phyloP scores from a whole-genome alignment of 35 echinoderm and acorn worm species.

The Acanthaster planci region DNA sequence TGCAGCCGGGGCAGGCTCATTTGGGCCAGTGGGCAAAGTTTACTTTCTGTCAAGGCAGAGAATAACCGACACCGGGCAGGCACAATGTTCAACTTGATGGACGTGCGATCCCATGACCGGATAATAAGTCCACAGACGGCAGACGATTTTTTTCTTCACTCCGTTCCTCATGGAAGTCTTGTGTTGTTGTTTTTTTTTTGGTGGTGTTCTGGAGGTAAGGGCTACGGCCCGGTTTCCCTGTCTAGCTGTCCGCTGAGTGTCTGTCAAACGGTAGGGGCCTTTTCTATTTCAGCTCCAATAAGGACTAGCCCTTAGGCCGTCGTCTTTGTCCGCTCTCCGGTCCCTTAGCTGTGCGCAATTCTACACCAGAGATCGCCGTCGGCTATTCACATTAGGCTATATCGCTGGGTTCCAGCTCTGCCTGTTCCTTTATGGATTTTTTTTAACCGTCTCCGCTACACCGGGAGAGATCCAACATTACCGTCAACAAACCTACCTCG shows the following conservation, averaged over 20 bases:
- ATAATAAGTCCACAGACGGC: neutral
- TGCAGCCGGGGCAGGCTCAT: slow-evolving; percentile 1
- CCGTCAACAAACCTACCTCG: slow-evolving; percentile 5
- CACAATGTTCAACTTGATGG: slow-evolving; percentile 13
- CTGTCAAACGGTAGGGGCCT: slow-evolving; percentile 16
- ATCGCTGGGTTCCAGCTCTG: slow-evolving; percentile 14
- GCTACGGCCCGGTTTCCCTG: slow-evolving; percentile 5
- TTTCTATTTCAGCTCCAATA: slow-evolving; percentile 29
- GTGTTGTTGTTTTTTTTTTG: neutral
- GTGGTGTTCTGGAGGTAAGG: slow-evolving; percentile 10
- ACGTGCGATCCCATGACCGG: slow-evolving; percentile 17
- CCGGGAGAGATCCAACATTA: neutral
- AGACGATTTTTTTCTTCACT: no score
- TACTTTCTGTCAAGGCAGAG: neutral
- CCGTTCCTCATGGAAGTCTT: slow-evolving; percentile 5
- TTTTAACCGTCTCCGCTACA: neutral
- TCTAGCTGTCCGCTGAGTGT: neutral
- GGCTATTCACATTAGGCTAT: slow-evolving; percentile 28
- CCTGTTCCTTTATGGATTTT: slow-evolving; percentile 25
- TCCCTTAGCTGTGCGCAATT: slow-evolving; percentile 12
- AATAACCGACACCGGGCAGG: neutral
- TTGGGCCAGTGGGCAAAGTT: slow-evolving; percentile 30
- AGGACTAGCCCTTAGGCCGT: slow-evolving; percentile 22
- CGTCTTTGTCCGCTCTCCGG: slow-evolving; percentile 21
- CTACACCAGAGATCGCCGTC: slow-evolving; percentile 10